Evolutionary conservation across 2,797 vertebrate genomes (phyloP), one percentile per base, ranked within the genome.

Genomic region (Orestias chungarensis): DNA sequence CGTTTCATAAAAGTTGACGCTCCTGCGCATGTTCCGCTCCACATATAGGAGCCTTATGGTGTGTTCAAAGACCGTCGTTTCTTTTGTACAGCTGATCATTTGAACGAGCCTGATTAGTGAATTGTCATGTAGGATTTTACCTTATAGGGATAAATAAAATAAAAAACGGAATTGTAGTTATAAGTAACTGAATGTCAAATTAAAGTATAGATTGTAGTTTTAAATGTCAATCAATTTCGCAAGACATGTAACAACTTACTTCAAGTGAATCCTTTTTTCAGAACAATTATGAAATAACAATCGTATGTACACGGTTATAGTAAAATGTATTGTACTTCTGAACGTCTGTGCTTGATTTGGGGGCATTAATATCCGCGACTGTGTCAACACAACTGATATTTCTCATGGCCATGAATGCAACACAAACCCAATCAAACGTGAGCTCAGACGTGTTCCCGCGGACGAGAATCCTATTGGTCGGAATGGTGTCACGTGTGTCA

Each of bases 391-490:
- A 8, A 6, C 0, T 38, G 7, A 15, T 55, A 0, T 61, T 78
- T 79, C 64, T 54, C 0, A 65, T 0, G 0, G 0, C 0, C 0
- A 0, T 0, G 4, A 88, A 88, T 0, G 82, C 75, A 73, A 1
- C 89, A 70, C 2, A 0, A 0, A 1, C 17, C 1, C 8, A 23
- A 43, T n/a, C 6, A 47, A 86, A 87, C 80, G 75, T 79, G 78
- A 82, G 64, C 29, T 8, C 4, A 3, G 81, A 82, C 81, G 71
- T 80, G 2, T 40, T n/a, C n/a, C 2, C 33, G 31, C 33, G 42
- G 29, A 1, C 23, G 1, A 54, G 40, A 3, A 15, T 76, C 17
- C 54, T 31, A 92, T 92, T 93, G 91, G 93, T 72, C 52, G 31
- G 55, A 50, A 29, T 0, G 0, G 1, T 0, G 20, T 81, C 50